Base-by-base conservation (phyloP, 2,113 vertebrate species). In the Caranx ignobilis region DNA sequence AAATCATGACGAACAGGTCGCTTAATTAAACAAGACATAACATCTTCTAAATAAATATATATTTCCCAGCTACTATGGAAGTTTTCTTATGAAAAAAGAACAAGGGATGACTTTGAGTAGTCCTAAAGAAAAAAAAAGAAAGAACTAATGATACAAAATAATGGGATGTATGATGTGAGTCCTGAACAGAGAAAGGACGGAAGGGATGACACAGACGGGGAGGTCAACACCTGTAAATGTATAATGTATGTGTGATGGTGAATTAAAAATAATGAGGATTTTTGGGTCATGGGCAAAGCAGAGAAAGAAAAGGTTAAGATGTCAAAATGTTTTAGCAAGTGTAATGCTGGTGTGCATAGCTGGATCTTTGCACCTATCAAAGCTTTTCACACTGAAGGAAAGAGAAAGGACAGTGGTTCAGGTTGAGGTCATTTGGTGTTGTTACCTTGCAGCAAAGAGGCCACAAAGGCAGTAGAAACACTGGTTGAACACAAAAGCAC, bases 401-500 rank as follows among this genome's bases (percentile, higher is more conserved):
- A 34, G 1, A 3, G 77, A 4, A 65, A 19, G 32, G 31, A 37
- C 6, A 34, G 2, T 11, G 1, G 41, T 18, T 56, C 1, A 37
- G 32, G 13, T 1, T 32, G 16, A 61, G 0, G 5, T 6, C 18
- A 68, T 26, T 6, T 71, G 76, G 11, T 56, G 59, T 75, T 56
- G 61, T 95, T 94, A 97, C 98, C 98, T 12, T 99, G 95, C 19
- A 95, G 88, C 8, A 98, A 88, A 0, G 98, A 97, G 1, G 98
- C 96, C 2, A 96, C 68, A 76, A 98, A 99, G 8, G 97, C 96
- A 0, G 97, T 97, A 54, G 95, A 91, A 47, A 98, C 81, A 0
- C 97, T 98, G 91, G 96, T 95, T 64, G 96, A 96, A 78, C 97
- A 98, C 61, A 99, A 90, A 75, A 99, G 74, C 0, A 94, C 89